A percentile compares a stretch with the other conserved stretches of the same genome.
phyloP scores from a whole-genome alignment of 2,888 invertebrate genomes.

The Andrena marginata region DNA sequence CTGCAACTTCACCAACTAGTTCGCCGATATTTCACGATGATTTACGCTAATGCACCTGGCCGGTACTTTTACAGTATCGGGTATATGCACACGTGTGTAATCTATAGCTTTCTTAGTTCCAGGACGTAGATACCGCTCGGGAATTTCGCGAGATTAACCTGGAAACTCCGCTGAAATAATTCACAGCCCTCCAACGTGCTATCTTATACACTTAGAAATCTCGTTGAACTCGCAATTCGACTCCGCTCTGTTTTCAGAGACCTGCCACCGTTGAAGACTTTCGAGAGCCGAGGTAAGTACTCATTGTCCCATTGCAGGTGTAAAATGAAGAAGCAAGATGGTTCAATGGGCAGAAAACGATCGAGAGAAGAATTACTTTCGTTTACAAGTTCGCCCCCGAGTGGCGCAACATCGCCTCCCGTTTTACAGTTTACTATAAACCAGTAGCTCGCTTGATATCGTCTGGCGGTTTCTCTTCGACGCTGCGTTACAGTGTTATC shows the following conservation, averaged over 20 bases:
- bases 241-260: not conserved
- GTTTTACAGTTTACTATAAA: slow-evolving; percentile 15
- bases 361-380: not conserved
- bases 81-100: slow-evolving; percentile 38
- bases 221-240: not conserved
- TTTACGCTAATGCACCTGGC: slow-evolving; percentile 62
- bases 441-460: not conserved
- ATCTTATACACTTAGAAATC: not conserved
- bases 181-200: not conserved
- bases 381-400: not conserved
- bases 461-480: not conserved
- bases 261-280: not conserved
- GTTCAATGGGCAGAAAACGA: too few relatives aligned
- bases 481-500: slow-evolving; percentile 33
- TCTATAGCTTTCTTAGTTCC: slow-evolving; percentile 40
- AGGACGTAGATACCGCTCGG: slow-evolving; percentile 6
- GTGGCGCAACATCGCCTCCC: not conserved
- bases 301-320: not conserved
- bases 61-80: slow-evolving; percentile 49
- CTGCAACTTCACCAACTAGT: slow-evolving; percentile 13
- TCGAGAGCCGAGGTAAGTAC: not conserved
- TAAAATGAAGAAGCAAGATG: too few relatives aligned
- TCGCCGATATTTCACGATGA: slow-evolving; percentile 52
- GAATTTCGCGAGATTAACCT: slow-evolving; percentile 13
- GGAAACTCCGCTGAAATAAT: slow-evolving; percentile 2